Conservation (phyloP, 2,113 vertebrate genomes). For the Cheilinus undulatus region DNA sequence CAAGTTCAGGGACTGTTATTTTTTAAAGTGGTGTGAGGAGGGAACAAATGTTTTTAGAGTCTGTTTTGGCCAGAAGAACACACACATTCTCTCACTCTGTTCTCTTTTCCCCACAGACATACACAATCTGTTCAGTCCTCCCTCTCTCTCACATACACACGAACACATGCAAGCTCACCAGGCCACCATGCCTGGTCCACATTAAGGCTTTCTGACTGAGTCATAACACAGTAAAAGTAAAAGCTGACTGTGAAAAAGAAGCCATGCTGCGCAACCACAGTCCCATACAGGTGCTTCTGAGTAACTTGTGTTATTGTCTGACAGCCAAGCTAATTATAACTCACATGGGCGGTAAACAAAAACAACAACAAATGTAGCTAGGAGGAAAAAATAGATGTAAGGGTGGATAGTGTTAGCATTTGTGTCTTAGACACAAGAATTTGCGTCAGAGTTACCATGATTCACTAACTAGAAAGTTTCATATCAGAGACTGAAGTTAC, state of each 20-base stretch:
- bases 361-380: slow-evolving; percentile 63
- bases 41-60: slow-evolving; percentile 43
- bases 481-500: not conserved
- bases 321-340: slow-evolving; percentile 73
- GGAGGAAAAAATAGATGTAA: not conserved
- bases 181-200: slow-evolving; percentile 52
- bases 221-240: slow-evolving; percentile 73
- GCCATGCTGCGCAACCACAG: slow-evolving; percentile 64
- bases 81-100: slow-evolving; percentile 28
- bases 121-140: slow-evolving; percentile 57
- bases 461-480: not conserved
- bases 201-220: slow-evolving; percentile 70
- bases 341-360: slow-evolving; percentile 66
- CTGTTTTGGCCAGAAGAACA: slow-evolving; percentile 52
- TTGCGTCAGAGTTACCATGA: too few relatives aligned
- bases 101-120: slow-evolving; percentile 38
- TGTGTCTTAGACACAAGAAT: not conserved
- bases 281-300: slow-evolving; percentile 73
- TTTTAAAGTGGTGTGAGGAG: slow-evolving; percentile 23
- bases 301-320: slow-evolving; percentile 60
- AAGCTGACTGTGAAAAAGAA: slow-evolving; percentile 68
- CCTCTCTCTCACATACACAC: slow-evolving; percentile 26
- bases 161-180: slow-evolving; percentile 27
- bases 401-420: not conserved
- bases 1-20: slow-evolving; percentile 7